Evolutionary conservation across 2,113 vertebrate species (phyloP), one percentile per base, ranked within the genome.

Genomic region (Thamnophis sirtalis): DNA sequence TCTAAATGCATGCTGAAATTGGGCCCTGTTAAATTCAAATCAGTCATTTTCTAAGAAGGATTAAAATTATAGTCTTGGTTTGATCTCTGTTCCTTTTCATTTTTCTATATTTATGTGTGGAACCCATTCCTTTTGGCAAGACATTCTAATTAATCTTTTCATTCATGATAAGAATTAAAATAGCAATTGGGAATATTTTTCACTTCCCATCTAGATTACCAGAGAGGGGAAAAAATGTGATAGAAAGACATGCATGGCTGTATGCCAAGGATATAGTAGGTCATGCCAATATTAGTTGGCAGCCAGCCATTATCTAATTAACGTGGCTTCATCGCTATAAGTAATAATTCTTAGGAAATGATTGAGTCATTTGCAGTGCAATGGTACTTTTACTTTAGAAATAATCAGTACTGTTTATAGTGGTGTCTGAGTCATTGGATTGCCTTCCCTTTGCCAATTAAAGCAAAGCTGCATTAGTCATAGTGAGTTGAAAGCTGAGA

Each of bases 241-340:
- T 95, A 95, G 94, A 96, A 94, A 97, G 94, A 94, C 93, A 94
- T 93, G 85, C 84, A 84, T 95, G 96, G 96, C 97, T 97, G 94
- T 95, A 95, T 95, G 97, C 97, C 97, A 97, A 97, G 95, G 95
- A 91, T 96, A 94, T 93, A 97, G 95, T 96, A 96, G 97, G 97
- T 96, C 97, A 97, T 97, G 96, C 97, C 97, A 98, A 95, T 97
- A 97, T 92, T 96, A 97, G 95, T 95, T 98, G 97, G 98, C 97
- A 97, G 92, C 91, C 90, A 92, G 97, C 97, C 93, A 95, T 96
- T 96, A 97, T 97, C 98, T 98, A 98, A 98, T 99, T 98, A 98
- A 97, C 97, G 96, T 97, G 96, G 98, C 98, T 98, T 98, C 97
- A 94, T 95, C 88, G 1, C 95, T 94, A 94, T 96, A 95, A 97